Evolutionary conservation across 1,140 invertebrate species (phyloP).

Genomic region (Cecropterus lyciades): DNA sequence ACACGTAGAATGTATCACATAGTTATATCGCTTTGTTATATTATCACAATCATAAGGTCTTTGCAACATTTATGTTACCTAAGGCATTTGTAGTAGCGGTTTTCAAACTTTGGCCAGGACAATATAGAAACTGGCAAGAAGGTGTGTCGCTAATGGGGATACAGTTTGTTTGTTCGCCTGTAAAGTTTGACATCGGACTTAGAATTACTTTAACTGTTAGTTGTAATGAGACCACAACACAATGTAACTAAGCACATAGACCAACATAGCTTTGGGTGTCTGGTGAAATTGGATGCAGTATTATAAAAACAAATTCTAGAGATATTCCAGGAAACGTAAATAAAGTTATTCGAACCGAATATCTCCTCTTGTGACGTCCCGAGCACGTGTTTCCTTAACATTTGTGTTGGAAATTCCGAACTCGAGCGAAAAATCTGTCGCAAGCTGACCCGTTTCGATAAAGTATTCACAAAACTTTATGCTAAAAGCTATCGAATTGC

Average conservation of each 20-base stretch:
- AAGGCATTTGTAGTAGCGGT: no score
- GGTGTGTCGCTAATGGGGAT: no score
- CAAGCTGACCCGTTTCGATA: constrained; percentile 33
- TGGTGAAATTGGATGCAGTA: constrained; percentile 15
- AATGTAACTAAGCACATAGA: not conserved
- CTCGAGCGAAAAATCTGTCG: constrained; percentile 36
- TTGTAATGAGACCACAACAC: no score
- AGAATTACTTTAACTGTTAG: no score
- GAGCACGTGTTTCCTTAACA: constrained; percentile 62
- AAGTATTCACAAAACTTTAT: constrained; percentile 37
- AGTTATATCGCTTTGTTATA: no score
- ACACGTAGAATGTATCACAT: no score
- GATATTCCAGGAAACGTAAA: constrained; percentile 31
- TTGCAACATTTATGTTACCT: no score
- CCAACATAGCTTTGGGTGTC: not conserved
- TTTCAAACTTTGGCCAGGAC: no score
- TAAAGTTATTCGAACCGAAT: constrained; percentile 56
- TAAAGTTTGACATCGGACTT: no score
- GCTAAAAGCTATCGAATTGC: constrained; percentile 32
- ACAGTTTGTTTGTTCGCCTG: no score
- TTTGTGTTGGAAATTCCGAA: constrained; percentile 39
- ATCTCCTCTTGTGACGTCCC: constrained; percentile 74
- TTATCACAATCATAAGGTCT: no score
- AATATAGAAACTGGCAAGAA: no score
- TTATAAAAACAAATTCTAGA: constrained; percentile 11